These are phyloP conservation scores for Drosophila formosana DNA, from an alignment of 2,888 invertebrate genomes.

Conservation along the genomic window DNA sequence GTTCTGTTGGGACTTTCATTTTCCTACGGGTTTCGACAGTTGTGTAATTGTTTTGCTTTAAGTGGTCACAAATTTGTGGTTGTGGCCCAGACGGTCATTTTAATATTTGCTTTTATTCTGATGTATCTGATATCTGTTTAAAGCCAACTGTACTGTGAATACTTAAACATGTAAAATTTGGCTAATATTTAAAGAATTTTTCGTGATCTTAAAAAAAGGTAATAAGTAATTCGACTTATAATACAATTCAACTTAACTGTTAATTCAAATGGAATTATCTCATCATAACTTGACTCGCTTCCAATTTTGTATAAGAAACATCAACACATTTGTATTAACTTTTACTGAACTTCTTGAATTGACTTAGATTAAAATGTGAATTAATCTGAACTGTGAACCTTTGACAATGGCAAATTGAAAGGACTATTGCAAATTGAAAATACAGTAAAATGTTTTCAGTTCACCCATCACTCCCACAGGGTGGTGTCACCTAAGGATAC, in stretches of 20 bases:
- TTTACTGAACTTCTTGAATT: background rate
- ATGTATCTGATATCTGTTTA: slow-evolving; percentile 10
- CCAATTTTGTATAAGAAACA: no score
- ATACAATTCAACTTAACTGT: background rate
- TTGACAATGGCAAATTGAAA: background rate
- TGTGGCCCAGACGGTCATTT: slow-evolving; percentile 11
- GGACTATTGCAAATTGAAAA: slow-evolving; percentile 10
- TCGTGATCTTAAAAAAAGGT: no score
- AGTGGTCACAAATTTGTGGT: slow-evolving; percentile 32
- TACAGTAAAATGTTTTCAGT: slow-evolving; percentile 30
- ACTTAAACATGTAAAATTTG: background rate
- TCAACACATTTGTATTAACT: background rate
- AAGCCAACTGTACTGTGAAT: slow-evolving; percentile 3
- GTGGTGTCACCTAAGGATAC: background rate
- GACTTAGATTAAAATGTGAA: background rate
- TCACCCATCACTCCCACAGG: background rate
- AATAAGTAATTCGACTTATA: background rate
- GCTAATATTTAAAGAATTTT: no score
- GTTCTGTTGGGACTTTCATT: slow-evolving; percentile 30
- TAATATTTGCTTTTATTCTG: background rate
- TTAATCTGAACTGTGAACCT: background rate
- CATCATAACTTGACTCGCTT: no score
- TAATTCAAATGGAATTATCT: background rate
- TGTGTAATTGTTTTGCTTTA: slow-evolving; percentile 63
- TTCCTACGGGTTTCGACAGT: slow-evolving; percentile 55